Evolutionary conservation across 2,797 vertebrate species (phyloP).

Genomic region (Scolopax bukidnonensis): DNA sequence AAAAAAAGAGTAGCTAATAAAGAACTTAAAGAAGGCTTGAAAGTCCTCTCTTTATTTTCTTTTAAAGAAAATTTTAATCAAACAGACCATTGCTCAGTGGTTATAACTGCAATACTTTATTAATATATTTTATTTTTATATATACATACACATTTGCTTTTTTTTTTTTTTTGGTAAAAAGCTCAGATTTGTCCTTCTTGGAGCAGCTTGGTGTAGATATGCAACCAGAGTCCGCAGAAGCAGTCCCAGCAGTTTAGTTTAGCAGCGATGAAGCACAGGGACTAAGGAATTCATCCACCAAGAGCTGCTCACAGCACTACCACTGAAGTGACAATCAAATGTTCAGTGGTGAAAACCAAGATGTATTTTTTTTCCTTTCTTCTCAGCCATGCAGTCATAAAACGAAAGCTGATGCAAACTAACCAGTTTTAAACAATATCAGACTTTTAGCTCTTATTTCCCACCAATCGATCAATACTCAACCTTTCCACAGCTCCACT

Average conservation of each 20-base stretch:
- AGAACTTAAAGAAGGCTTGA: not conserved
- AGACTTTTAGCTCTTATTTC: not conserved
- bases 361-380: not conserved
- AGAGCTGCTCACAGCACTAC: not conserved
- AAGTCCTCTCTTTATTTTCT: not conserved
- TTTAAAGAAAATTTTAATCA: not conserved
- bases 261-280: not conserved
- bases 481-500: not conserved
- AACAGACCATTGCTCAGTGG: not conserved
- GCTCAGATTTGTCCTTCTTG: not conserved
- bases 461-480: not conserved
- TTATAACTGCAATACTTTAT: not conserved
- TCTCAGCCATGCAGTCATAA: not conserved
- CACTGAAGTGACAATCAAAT: not conserved
- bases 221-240: not conserved
- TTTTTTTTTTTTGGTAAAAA: not conserved
- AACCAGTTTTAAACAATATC: not conserved
- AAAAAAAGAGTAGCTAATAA: not conserved
- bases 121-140: not conserved
- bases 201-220: not conserved
- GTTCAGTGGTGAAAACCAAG: not conserved
- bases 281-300: not conserved
- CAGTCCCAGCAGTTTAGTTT: not conserved
- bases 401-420: not conserved
- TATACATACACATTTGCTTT: rapidly evolving